These are phyloP conservation scores for Podotricha telesiphe DNA, from an alignment of 2,888 invertebrate genomes.

Conservation along the genomic window DNA sequence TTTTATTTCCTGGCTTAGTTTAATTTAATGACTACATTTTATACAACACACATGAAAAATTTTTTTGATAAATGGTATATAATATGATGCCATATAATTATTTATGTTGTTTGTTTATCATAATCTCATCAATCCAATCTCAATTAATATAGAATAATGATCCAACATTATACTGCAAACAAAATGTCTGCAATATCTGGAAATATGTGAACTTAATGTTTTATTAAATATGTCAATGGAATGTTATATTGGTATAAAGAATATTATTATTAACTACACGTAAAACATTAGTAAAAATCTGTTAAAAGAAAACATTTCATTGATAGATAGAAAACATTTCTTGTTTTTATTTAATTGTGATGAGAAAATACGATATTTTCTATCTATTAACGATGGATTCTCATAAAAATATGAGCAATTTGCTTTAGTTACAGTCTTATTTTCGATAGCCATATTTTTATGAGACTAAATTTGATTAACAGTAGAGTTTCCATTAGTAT, in stretches of 20 bases:
- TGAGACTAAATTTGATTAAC: constrained; percentile 38
- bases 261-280: constrained; percentile 10
- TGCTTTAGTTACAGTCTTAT: background rate
- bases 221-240: constrained; percentile 21
- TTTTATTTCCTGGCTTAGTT: background rate
- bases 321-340: background rate
- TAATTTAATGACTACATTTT: background rate
- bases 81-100: background rate
- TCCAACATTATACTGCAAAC: constrained; percentile 2
- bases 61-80: background rate
- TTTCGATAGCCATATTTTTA: constrained; percentile 3
- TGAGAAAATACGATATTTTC: background rate
- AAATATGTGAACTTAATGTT: background rate
- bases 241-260: constrained; percentile 6
- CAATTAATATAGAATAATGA: background rate
- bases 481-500: constrained; percentile 17
- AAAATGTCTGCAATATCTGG: background rate
- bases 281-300: too few species aligned
- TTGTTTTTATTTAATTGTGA: background rate
- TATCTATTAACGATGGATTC: too few species aligned
- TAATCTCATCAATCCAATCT: background rate
- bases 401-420: background rate
- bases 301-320: background rate
- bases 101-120: background rate
- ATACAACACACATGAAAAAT: background rate